Evolutionary conservation across 2,797 vertebrate genomes (phyloP).

Genomic region (Danio albolineatus): DNA sequence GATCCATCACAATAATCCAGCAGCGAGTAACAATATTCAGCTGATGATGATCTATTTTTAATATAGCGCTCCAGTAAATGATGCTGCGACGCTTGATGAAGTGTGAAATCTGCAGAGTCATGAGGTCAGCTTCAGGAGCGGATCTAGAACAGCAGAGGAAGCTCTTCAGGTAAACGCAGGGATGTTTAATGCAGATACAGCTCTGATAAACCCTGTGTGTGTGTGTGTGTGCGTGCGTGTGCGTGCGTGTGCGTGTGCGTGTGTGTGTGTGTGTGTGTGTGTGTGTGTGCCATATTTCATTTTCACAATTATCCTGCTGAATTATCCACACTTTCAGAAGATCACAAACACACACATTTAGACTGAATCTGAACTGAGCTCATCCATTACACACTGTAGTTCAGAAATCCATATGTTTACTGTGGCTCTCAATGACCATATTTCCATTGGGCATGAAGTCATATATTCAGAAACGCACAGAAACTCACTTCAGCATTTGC

Average conservation of each 20-base stretch:
- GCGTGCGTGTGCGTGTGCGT: too few relatives aligned
- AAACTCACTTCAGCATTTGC: background rate
- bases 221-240: too few relatives aligned
- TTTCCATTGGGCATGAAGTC: conserved; percentile 73
- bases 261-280: too few relatives aligned
- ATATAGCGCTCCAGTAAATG: background rate
- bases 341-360: too few relatives aligned
- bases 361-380: conserved; percentile 79
- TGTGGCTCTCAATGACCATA: conserved; percentile 74
- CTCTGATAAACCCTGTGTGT: background rate
- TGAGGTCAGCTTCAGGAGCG: background rate
- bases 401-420: conserved; percentile 76
- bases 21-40: background rate
- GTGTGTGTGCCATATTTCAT: background rate
- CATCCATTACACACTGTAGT: conserved; percentile 80
- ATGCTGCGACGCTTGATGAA: background rate
- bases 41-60: background rate
- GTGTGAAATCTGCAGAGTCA: background rate
- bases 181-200: background rate
- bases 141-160: background rate
- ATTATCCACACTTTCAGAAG: background rate
- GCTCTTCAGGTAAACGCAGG: background rate
- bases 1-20: background rate
- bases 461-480: conserved; percentile 37
- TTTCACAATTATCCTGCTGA: background rate